A percentile compares a stretch with the other conserved stretches of the same genome.
These are phyloP conservation scores for Mythimna loreyi DNA, from an alignment of 2,888 invertebrate genomes.

Conservation along the genomic window DNA sequence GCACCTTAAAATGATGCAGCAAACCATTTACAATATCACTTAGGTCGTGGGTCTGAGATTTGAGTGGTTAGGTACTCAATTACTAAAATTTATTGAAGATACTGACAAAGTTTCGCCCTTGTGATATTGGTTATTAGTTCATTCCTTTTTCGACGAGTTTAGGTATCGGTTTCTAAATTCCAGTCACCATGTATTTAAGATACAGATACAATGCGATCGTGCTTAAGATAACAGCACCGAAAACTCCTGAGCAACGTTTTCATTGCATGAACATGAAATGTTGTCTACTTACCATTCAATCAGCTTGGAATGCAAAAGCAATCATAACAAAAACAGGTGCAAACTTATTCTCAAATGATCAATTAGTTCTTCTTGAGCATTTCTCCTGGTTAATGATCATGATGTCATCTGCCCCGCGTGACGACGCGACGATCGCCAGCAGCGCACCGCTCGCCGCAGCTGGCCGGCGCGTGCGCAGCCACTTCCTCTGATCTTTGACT, in stretches of 20 bases:
- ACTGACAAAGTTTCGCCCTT: no score
- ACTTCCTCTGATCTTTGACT: slow-evolving; percentile 91
- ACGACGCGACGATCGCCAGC: slow-evolving; percentile 72
- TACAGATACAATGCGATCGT: no score
- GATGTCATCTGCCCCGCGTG: slow-evolving; percentile 55
- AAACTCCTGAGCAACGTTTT: background rate
- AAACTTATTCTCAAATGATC: background rate
- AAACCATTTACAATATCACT: no score
- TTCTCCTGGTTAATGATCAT: slow-evolving; percentile 53
- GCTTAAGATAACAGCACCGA: background rate
- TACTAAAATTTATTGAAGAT: no score
- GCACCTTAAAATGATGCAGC: no score
- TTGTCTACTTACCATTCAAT: background rate
- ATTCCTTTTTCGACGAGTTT: no score
- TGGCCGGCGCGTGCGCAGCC: slow-evolving; percentile 79
- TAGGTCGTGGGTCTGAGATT: no score
- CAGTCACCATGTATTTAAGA: no score
- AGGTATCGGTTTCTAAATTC: no score
- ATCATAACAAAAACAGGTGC: slow-evolving; percentile 3
- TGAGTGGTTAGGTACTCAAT: no score
- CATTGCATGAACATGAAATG: background rate
- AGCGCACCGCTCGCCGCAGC: slow-evolving; percentile 67
- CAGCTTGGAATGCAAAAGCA: background rate
- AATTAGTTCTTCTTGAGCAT: slow-evolving; percentile 29
- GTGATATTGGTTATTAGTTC: no score